Conservation (phyloP, 2,797 vertebrate species). For the Phyllotis vaccarum region DNA sequence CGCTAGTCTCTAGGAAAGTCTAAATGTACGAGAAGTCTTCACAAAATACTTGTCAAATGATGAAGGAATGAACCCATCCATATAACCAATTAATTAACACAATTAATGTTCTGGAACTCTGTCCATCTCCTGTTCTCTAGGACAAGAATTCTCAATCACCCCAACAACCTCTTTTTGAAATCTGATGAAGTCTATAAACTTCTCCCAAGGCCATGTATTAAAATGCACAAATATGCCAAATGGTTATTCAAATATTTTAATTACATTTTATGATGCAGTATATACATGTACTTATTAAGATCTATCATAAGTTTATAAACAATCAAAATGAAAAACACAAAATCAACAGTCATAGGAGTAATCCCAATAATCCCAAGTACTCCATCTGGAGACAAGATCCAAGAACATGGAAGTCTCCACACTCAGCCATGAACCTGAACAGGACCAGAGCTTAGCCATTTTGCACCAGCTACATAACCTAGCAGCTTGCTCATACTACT, state of each 20-base stretch:
- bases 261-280: background rate
- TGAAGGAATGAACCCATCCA: background rate
- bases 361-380: background rate
- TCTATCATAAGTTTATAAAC: background rate
- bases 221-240: background rate
- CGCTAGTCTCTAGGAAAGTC: background rate
- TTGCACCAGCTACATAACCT: background rate
- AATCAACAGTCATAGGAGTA: background rate
- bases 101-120: no score
- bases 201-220: background rate
- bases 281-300: background rate
- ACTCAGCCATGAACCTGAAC: background rate
- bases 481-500: background rate
- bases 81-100: background rate
- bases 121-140: background rate
- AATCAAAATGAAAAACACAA: slow-evolving; percentile 21
- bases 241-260: background rate
- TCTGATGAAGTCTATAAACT: background rate
- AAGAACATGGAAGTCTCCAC: background rate
- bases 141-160: background rate
- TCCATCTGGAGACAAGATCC: background rate
- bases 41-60: background rate
- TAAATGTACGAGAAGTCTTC: background rate
- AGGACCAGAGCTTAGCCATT: background rate
- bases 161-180: background rate